phyloP scores from a whole-genome alignment of 2,113 vertebrate genomes.

The Pteronura brasiliensis region DNA sequence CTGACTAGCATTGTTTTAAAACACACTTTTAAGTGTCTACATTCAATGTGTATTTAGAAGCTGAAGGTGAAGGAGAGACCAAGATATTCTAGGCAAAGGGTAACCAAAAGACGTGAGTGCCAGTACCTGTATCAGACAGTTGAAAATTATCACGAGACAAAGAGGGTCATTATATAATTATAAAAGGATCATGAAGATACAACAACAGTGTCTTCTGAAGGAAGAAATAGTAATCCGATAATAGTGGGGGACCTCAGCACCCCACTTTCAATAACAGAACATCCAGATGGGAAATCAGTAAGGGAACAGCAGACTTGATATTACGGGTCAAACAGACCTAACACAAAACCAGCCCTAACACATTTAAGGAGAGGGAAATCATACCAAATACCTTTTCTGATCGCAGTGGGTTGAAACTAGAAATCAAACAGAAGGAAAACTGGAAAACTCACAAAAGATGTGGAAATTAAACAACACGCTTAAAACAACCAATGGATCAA shows the following conservation, averaged over 20 bases:
- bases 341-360: background rate
- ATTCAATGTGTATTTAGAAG: background rate
- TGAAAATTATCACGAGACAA: background rate
- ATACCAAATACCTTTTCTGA: background rate
- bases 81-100: background rate
- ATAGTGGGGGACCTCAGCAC: background rate
- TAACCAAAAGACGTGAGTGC: background rate
- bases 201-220: background rate
- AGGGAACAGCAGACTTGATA: background rate
- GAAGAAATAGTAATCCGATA: background rate
- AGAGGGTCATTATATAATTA: background rate
- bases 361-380: background rate
- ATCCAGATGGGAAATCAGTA: background rate
- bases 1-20: background rate
- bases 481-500: background rate
- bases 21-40: background rate
- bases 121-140: background rate
- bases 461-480: background rate
- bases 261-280: background rate
- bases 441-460: background rate
- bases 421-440: background rate
- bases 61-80: background rate
- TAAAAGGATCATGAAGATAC: background rate
- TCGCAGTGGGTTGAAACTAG: background rate
- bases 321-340: background rate